These are phyloP conservation scores for Syrmaticus mikado DNA, from an alignment of 2,113 vertebrate species.

Conservation along the genomic window DNA sequence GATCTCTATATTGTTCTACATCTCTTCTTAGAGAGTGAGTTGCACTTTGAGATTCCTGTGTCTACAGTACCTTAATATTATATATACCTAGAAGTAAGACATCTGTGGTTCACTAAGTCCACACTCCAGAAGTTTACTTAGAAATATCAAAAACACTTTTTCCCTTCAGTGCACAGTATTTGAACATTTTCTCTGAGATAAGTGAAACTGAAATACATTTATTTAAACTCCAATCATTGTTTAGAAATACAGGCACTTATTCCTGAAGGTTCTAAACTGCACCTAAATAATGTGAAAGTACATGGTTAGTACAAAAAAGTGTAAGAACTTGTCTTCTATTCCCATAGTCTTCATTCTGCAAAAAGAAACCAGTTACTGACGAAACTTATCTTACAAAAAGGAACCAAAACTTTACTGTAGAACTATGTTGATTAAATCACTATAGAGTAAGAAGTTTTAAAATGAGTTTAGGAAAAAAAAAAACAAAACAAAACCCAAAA, in stretches of 20 bases:
- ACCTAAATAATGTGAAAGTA: not conserved
- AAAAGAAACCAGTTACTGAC: not conserved
- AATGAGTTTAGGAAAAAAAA: not conserved
- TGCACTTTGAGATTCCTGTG: not conserved
- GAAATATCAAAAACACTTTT: not conserved
- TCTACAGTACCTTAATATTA: not conserved
- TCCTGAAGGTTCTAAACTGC: not conserved
- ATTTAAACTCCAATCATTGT: not conserved
- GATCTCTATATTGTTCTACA: not conserved
- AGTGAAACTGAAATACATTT: not conserved
- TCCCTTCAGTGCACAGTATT: not conserved
- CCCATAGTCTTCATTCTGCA: not conserved
- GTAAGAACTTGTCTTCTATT: not conserved
- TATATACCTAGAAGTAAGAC: not conserved
- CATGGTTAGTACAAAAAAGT: not conserved
- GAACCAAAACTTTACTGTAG: not conserved
- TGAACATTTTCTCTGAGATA: not conserved
- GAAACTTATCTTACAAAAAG: not conserved
- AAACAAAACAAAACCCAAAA: no score
- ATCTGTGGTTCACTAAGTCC: not conserved
- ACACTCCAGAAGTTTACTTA: not conserved
- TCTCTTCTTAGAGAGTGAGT: conserved; percentile 1
- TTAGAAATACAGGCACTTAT: not conserved
- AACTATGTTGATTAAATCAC: not conserved
- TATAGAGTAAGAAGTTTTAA: not conserved